Evolutionary conservation across 2,888 invertebrate species (phyloP), one percentile per base, ranked within the genome.

Genomic region (Leptogaster cylindrica): DNA sequence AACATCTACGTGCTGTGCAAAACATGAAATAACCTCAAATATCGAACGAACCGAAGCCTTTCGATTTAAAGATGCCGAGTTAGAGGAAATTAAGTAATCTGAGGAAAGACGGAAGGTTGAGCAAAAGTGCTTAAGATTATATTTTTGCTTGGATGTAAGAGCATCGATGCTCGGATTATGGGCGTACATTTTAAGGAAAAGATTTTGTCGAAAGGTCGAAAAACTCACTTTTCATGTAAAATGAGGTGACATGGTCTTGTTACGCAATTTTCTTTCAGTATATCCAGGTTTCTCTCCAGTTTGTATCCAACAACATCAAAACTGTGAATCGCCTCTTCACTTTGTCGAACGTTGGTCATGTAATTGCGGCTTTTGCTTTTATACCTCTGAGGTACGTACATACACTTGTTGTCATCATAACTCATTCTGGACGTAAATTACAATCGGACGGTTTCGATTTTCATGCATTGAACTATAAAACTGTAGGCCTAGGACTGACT

Each of bases 151-250:
- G 27, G 16, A 28, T 16, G 16, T 28, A 8, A 12, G 4, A 27
- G 8, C 20, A 23, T 10, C 41, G 36, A 28, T 20, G 25, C 27
- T 61, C 18, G 31, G 28, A 44, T 28, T 44, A 61, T 61, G 44
- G 61, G 41, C 61, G 61, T 27, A 44, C 44, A 36, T 27, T 27
- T 7, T 27, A 28, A 20, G 41, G 31, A 41, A 10, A 20, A 61
- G 61, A 61, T 61, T 61, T 61, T 61, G 61, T 61, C 28, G 28
- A 50, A 50, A 69, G 69, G 69, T 69, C 69, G 69, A 69, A 66
- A 69, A 69, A 69, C 69, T 69, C 69, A 69, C 69, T 69, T 69
- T 69, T 69, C 69, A 66, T 61, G 65, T 61, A 50, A 69, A 69
- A 66, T 66, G 64, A n/a, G 65, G 46, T 66, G 66, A 69, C 44